These are phyloP conservation scores for Malachius bipustulatus DNA, from an alignment of 2,888 invertebrate species.

Conservation along the genomic window DNA sequence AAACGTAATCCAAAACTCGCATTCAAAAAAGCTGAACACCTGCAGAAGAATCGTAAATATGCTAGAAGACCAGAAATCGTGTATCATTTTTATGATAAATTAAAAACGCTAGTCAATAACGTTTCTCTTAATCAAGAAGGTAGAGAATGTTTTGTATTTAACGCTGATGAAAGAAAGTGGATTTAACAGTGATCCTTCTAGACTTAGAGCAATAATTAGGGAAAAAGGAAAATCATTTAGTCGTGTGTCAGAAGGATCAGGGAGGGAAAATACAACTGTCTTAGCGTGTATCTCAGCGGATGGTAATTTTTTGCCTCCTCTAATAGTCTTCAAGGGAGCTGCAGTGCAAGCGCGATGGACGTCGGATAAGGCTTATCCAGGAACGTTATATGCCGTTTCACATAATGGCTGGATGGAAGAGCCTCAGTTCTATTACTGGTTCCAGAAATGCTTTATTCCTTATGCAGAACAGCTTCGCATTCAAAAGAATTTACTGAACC, in stretches of 20 bases:
- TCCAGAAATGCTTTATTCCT: constrained; percentile 6
- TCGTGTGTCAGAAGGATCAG: constrained; percentile 17
- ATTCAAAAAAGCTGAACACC: constrained; percentile 23
- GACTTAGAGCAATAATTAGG: constrained; percentile 22
- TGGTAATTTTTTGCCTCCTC: constrained; percentile 16
- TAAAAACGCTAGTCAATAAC: constrained; percentile 15
- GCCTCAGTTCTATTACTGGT: constrained; percentile 8
- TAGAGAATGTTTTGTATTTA: constrained; percentile 19
- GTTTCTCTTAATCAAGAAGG: too few species aligned
- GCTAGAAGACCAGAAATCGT: constrained; percentile 21
- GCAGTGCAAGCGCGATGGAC: constrained; percentile 5
- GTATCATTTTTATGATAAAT: constrained; percentile 21
- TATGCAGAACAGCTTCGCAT: constrained; percentile 12
- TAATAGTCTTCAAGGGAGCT: constrained; percentile 6
- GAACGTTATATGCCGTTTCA: constrained; percentile 7
- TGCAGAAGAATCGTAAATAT: constrained; percentile 21
- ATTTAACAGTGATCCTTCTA: constrained; percentile 20
- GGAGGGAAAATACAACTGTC: constrained; percentile 13
- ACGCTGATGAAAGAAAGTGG: constrained; percentile 22
- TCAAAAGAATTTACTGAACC: constrained; percentile 12
- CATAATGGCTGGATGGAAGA: constrained; percentile 11
- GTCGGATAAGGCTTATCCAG: constrained; percentile 5
- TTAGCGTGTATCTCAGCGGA: constrained; percentile 16
- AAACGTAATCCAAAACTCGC: constrained; percentile 16
- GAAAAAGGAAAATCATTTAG: constrained; percentile 18